Percentiles rank a stretch among this genome's conserved stretches.
Evolutionary conservation across 2,888 invertebrate genomes (phyloP).

Genomic region (Poecilobothrus nobilitatus): DNA sequence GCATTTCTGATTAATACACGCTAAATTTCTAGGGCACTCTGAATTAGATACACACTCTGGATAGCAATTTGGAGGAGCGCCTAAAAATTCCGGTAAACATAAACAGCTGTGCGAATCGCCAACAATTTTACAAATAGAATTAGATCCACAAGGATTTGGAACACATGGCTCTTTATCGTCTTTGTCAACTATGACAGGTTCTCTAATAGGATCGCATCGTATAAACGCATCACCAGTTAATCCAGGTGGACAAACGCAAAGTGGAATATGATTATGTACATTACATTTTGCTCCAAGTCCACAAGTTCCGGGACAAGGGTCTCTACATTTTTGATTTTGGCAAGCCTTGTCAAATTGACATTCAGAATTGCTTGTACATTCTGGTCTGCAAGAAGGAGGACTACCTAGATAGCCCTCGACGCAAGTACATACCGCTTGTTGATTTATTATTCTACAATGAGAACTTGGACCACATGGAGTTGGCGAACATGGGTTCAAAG

Average conservation of each 20-base stretch:
- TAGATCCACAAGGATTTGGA: constrained; percentile 74
- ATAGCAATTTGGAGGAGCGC: constrained; percentile 66
- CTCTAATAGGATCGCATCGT: not conserved
- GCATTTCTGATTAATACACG: constrained; percentile 68
- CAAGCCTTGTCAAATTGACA: constrained; percentile 53
- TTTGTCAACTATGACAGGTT: constrained; percentile 19
- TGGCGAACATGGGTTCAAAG: constrained; percentile 60
- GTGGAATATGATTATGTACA: constrained; percentile 51
- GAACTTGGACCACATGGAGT: constrained; percentile 70
- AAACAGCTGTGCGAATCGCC: constrained; percentile 61
- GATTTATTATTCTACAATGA: constrained; percentile 55
- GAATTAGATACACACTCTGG: constrained; percentile 72
- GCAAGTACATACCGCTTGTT: constrained; percentile 56
- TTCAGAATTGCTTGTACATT: constrained; percentile 54
- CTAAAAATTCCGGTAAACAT: constrained; percentile 60
- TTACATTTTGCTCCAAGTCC: constrained; percentile 53
- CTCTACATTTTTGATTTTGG: constrained; percentile 50
- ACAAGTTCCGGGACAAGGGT: constrained; percentile 56
- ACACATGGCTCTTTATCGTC: constrained; percentile 49
- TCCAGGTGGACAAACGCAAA: constrained; percentile 53
- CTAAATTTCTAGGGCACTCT: constrained; percentile 63
- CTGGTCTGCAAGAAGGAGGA: constrained; percentile 60
- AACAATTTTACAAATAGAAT: constrained; percentile 59
- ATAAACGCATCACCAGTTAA: constrained; percentile 53
- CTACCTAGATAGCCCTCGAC: constrained; percentile 52